Base-by-base conservation (phyloP, 2,113 vertebrate genomes). In the Callospermophilus lateralis region DNA sequence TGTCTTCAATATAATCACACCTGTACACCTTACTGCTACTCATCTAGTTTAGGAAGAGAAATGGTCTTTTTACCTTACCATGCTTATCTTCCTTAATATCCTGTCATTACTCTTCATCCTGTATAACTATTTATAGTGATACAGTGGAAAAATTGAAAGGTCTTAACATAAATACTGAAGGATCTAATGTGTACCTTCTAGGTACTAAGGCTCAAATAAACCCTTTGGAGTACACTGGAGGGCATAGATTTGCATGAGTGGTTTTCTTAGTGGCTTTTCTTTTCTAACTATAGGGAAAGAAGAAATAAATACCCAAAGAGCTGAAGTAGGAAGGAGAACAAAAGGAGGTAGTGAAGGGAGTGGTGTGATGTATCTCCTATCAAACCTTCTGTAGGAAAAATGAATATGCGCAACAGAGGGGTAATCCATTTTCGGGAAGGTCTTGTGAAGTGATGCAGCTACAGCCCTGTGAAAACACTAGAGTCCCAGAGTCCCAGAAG, bases 41-140 rank as follows among this genome's bases (percentile, higher is more conserved):
- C 70, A 80, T 80, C 78, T 78, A 91, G 63, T 94, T 96, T 93
- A 70, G 79, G 26, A 94, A 86, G 73, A 96, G 67, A 45, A 90
- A 86, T 63, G 61, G 53, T 11, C 32, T 70, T 51, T 45, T 77
- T 67, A 28, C 1, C 2, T 70, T 13, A 5, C 15, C 13, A 55
- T 73, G 10, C n/a, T 96, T 90, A 63, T 80, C 19, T 92, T 74
- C 39, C 55, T 32, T 63, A 55, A 48, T 4, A 20, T 67, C 10
- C 48, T 78, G 9, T 34, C 80, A 79, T 55, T 51, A 74, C n/a
- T 24, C 16, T 96, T 90, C n/a, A 79, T 76, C 51, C 45, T 63
- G 17, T 30, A 6, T 7, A 73, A 32, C 30, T 77, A 37, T 76
- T 61, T 76, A 30, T 90, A 93, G n/a, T 76, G 26, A 90, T 58